Percentiles rank a stretch among this genome's conserved stretches.
Conservation (phyloP, 2,797 vertebrate genomes). For the Miichthys miiuy region DNA sequence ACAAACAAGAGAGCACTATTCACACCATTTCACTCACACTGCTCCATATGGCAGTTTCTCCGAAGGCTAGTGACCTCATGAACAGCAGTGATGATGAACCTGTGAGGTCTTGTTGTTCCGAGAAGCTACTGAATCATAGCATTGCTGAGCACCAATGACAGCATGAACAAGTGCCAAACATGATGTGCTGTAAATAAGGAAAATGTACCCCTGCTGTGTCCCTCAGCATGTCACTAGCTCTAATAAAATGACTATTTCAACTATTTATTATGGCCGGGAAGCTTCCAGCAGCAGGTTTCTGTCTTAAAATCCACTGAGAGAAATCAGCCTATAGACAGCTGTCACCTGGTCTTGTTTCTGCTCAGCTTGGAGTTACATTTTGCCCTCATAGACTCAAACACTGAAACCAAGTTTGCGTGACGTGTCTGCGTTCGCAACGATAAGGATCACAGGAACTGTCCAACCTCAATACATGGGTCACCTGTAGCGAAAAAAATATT, state of each 20-base stretch:
- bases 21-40: background rate
- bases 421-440: constrained; percentile 22
- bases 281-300: constrained; percentile 19
- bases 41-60: constrained; percentile 7
- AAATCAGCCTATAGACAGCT: constrained; percentile 12
- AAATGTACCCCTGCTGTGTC: constrained; percentile 3
- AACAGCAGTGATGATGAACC: constrained; percentile 5
- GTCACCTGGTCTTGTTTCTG: constrained; percentile 45
- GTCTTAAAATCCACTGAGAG: constrained; percentile 2
- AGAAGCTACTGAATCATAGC: background rate
- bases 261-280: constrained; percentile 8
- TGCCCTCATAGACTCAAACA: constrained; percentile 1
- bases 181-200: background rate
- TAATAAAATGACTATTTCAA: constrained; percentile 14
- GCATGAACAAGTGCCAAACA: background rate
- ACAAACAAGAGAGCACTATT: background rate
- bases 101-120: constrained; percentile 11
- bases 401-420: constrained; percentile 11
- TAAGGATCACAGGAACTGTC: constrained; percentile 44
- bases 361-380: background rate
- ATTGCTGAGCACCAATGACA: background rate
- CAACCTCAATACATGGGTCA: constrained; percentile 51
- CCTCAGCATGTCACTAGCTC: constrained; percentile 3
- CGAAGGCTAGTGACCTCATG: background rate
- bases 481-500: constrained; percentile 40